Conservation (phyloP, 2,888 invertebrate genomes). For the Papilio gigon region DNA sequence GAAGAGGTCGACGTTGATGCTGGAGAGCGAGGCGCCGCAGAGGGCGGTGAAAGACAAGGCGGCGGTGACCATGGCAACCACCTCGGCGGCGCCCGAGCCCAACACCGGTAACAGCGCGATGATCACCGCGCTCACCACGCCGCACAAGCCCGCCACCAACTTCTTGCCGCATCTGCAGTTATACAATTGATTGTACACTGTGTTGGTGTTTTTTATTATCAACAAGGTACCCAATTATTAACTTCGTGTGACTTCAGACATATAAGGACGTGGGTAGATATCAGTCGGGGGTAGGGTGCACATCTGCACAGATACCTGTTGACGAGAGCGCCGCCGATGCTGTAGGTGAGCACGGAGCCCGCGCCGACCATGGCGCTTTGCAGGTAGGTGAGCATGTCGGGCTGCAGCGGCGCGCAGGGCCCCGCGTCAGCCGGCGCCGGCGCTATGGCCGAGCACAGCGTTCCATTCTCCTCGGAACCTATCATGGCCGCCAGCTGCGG, state of each 20-base stretch:
- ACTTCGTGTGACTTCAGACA: no score
- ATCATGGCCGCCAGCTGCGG: conserved; percentile 92
- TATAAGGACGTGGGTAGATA: no score
- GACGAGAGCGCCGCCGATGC: conserved; percentile 77
- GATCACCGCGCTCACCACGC: conserved; percentile 73
- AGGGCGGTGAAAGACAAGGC: conserved; percentile 81
- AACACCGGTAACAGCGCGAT: conserved; percentile 81
- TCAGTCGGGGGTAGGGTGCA: background rate
- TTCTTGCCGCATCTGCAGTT: conserved; percentile 69
- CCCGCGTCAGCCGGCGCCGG: conserved; percentile 51
- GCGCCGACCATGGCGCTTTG: conserved; percentile 86
- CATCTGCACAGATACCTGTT: conserved; percentile 57
- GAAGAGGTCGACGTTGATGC: conserved; percentile 85
- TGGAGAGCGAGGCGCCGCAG: conserved; percentile 82
- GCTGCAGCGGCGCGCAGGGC: conserved; percentile 68
- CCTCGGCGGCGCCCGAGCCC: conserved; percentile 77
- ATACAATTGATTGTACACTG: background rate
- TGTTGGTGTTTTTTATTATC: background rate
- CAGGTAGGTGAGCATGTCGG: conserved; percentile 84
- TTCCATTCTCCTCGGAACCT: conserved; percentile 56
- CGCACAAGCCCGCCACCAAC: conserved; percentile 64
- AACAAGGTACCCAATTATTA: background rate
- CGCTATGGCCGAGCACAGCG: conserved; percentile 70
- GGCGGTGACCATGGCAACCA: conserved; percentile 80
- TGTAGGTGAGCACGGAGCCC: conserved; percentile 84